phyloP scores from a whole-genome alignment of 2,113 vertebrate genomes.

The Notothenia coriiceps region DNA sequence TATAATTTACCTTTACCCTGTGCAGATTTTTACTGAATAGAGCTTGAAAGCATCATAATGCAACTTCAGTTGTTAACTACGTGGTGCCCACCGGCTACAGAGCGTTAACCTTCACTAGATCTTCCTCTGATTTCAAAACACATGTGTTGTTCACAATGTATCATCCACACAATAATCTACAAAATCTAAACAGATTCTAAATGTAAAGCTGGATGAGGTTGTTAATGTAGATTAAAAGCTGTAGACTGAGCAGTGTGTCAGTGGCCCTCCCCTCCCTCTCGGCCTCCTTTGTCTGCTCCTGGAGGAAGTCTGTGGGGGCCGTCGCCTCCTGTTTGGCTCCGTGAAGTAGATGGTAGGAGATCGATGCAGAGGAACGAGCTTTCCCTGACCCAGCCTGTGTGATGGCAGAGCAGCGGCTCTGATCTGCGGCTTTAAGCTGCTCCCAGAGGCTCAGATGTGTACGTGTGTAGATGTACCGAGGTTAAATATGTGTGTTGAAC shows the following conservation, averaged over 20 bases:
- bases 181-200: background rate
- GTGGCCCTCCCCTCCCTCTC: background rate
- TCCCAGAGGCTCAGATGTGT: conserved; percentile 25
- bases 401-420: conserved; percentile 40
- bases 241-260: background rate
- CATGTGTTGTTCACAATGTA: too few species aligned
- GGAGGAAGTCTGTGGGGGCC: conserved; percentile 41
- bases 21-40: too few species aligned
- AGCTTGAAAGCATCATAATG: too few species aligned
- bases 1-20: too few species aligned
- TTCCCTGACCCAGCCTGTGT: conserved; percentile 54
- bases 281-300: background rate
- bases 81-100: too few species aligned
- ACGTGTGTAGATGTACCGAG: background rate
- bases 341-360: conserved; percentile 56
- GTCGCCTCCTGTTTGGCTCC: conserved; percentile 60
- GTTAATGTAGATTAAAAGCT: background rate
- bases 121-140: too few species aligned
- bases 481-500: background rate
- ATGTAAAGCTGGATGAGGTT: background rate
- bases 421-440: conserved; percentile 54
- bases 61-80: too few species aligned
- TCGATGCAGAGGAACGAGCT: conserved; percentile 58
- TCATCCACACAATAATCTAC: background rate
- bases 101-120: too few species aligned